Evolutionary conservation across 2,797 vertebrate species (phyloP).

Genomic region (Danio choprae): DNA sequence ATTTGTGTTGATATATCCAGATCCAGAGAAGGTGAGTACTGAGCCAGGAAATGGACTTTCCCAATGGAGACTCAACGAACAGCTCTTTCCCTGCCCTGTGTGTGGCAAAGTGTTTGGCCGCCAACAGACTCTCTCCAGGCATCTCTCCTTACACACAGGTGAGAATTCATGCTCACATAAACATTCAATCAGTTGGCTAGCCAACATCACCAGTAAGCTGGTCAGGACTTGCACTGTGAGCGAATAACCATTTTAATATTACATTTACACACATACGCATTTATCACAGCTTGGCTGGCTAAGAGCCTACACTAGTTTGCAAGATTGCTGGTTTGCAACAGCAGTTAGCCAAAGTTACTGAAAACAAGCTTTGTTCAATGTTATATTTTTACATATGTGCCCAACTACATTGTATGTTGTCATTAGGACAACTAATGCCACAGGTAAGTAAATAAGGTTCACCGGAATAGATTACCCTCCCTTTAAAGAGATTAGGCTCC

Average conservation of each 20-base stretch:
- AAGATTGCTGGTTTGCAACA: neutral
- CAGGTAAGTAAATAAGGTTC: slow-evolving; percentile 75
- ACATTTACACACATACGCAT: neutral
- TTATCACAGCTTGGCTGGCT: neutral
- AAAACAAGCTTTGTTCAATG: slow-evolving; percentile 3
- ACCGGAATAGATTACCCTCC: slow-evolving; percentile 79
- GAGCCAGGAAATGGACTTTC: slow-evolving; percentile 90
- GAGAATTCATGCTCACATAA: slow-evolving; percentile 53
- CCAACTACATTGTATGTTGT: slow-evolving; percentile 37
- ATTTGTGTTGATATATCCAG: slow-evolving; percentile 67
- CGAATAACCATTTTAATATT: neutral
- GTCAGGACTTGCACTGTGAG: neutral
- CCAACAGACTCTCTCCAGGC: slow-evolving; percentile 96
- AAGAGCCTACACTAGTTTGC: neutral
- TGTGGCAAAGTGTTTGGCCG: slow-evolving; percentile 98
- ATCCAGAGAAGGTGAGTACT: slow-evolving; percentile 86
- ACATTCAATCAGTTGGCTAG: too few relatives aligned
- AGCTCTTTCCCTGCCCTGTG: slow-evolving; percentile 94
- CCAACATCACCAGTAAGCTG: neutral
- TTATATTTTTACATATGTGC: neutral
- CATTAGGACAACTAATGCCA: slow-evolving; percentile 28
- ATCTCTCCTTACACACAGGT: slow-evolving; percentile 98
- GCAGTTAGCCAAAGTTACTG: neutral
- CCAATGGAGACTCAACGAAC: slow-evolving; percentile 92
- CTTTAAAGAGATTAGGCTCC: slow-evolving; percentile 80